A percentile compares a stretch with the other conserved stretches of the same genome.
Evolutionary conservation across 2,888 invertebrate species (phyloP).

Genomic region (Marronus borbonicus): DNA sequence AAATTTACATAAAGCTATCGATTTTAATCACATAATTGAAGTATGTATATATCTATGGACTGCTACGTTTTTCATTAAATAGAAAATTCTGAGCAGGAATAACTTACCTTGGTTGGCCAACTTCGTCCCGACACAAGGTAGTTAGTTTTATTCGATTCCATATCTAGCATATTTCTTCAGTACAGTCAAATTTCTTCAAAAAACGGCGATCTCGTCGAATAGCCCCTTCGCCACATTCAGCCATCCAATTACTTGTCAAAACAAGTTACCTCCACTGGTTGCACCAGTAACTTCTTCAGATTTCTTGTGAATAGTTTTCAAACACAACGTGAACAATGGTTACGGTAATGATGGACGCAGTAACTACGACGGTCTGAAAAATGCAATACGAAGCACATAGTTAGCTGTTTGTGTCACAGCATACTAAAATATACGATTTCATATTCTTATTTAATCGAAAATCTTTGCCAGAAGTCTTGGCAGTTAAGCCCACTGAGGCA

Average conservation of each 20-base stretch:
- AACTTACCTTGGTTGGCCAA: constrained; percentile 49
- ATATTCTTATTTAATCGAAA: neutral
- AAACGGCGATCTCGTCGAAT: neutral
- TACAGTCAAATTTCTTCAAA: neutral
- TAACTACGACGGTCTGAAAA: constrained; percentile 22
- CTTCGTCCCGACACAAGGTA: constrained; percentile 39
- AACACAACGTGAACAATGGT: constrained; percentile 6
- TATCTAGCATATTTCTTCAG: constrained; percentile 48
- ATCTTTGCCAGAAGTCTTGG: neutral
- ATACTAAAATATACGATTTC: neutral
- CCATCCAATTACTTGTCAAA: constrained; percentile 26
- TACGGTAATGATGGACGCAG: neutral
- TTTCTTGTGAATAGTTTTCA: neutral
- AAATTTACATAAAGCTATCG: neutral
- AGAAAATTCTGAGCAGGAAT: neutral
- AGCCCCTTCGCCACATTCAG: constrained; percentile 9
- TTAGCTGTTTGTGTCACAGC: neutral
- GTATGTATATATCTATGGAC: neutral
- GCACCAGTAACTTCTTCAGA: neutral
- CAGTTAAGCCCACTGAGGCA: neutral
- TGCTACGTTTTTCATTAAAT: neutral
- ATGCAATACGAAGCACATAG: constrained; percentile 10
- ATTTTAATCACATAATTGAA: neutral
- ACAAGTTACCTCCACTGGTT: neutral
- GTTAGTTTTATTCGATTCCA: constrained; percentile 45